A percentile compares a stretch with the other conserved stretches of the same genome.
phyloP scores from a whole-genome alignment of 2,797 vertebrate genomes.

The Rhincodon typus region DNA sequence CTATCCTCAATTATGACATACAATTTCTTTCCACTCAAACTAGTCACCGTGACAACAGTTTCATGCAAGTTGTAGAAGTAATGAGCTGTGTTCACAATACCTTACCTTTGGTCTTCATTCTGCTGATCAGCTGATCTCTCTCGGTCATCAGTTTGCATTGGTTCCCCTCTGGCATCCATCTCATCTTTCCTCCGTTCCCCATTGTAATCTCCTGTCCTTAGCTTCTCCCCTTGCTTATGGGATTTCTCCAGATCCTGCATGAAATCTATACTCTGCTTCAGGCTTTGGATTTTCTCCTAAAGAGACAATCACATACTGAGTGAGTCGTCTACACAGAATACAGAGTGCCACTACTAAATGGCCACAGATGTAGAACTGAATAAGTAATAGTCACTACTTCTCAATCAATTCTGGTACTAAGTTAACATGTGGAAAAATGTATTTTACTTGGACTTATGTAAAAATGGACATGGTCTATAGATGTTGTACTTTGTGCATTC shows the following conservation, averaged over 20 bases:
- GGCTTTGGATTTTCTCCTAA: slow-evolving; percentile 87
- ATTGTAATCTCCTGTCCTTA: slow-evolving; percentile 55
- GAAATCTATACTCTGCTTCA: slow-evolving; percentile 94
- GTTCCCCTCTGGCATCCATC: slow-evolving; percentile 55
- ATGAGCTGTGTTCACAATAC: slow-evolving; percentile 36
- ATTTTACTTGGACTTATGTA: neutral
- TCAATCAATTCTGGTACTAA: neutral
- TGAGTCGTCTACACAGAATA: neutral
- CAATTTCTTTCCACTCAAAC: slow-evolving; percentile 18
- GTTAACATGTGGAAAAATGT: neutral
- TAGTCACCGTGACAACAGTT: neutral
- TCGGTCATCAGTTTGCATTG: slow-evolving; percentile 61
- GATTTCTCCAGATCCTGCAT: slow-evolving; percentile 83
- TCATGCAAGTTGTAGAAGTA: no score
- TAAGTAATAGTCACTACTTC: neutral
- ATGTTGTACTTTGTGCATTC: neutral
- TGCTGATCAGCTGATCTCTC: slow-evolving; percentile 62
- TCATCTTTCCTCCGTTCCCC: slow-evolving; percentile 53
- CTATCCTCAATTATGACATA: neutral
- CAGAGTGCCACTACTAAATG: neutral
- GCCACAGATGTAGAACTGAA: neutral
- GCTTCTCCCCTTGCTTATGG: slow-evolving; percentile 62
- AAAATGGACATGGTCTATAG: neutral
- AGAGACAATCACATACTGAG: slow-evolving; percentile 35
- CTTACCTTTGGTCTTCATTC: slow-evolving; percentile 75